phyloP scores from a whole-genome alignment of 1,140 invertebrate genomes.

The Musca vetustissima region DNA sequence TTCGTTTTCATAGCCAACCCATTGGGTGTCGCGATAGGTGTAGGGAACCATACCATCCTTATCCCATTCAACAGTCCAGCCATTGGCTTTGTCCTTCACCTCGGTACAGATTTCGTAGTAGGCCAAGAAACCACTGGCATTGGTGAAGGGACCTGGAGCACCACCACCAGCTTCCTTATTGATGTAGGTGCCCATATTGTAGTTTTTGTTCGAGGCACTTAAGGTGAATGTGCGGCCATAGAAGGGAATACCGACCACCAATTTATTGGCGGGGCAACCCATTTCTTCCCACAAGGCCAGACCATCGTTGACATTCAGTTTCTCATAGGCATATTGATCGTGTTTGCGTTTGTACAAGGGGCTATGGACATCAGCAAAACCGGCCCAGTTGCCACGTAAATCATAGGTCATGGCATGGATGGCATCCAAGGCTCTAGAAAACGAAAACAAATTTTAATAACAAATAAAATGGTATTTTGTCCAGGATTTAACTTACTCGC shows the following conservation, averaged over 20 bases:
- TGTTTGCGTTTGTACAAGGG: slow-evolving; percentile 80
- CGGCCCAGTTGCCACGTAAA: slow-evolving; percentile 88
- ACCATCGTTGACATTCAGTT: slow-evolving; percentile 85
- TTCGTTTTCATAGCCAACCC: slow-evolving; percentile 84
- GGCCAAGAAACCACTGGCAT: slow-evolving; percentile 80
- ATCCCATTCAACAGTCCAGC: slow-evolving; percentile 83
- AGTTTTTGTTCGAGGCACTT: slow-evolving; percentile 75
- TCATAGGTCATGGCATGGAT: slow-evolving; percentile 92
- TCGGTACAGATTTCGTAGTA: slow-evolving; percentile 89
- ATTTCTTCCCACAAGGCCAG: slow-evolving; percentile 81
- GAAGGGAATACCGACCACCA: slow-evolving; percentile 85
- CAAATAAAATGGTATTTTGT: too few species aligned
- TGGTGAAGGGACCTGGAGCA: slow-evolving; percentile 78
- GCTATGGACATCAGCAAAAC: slow-evolving; percentile 84
- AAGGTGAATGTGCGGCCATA: slow-evolving; percentile 84
- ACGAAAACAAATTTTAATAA: too few species aligned
- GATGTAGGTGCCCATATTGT: slow-evolving; percentile 79
- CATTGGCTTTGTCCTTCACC: slow-evolving; percentile 66
- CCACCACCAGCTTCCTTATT: slow-evolving; percentile 87
- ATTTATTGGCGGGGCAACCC: slow-evolving; percentile 82
- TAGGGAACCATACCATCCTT: slow-evolving; percentile 80
- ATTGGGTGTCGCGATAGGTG: slow-evolving; percentile 82
- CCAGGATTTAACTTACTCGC: slow-evolving; percentile 65
- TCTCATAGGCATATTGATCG: slow-evolving; percentile 86
- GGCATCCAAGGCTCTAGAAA: slow-evolving; percentile 69